Conservation (phyloP, 2,113 vertebrate genomes). For the Dipodomys ordii region DNA sequence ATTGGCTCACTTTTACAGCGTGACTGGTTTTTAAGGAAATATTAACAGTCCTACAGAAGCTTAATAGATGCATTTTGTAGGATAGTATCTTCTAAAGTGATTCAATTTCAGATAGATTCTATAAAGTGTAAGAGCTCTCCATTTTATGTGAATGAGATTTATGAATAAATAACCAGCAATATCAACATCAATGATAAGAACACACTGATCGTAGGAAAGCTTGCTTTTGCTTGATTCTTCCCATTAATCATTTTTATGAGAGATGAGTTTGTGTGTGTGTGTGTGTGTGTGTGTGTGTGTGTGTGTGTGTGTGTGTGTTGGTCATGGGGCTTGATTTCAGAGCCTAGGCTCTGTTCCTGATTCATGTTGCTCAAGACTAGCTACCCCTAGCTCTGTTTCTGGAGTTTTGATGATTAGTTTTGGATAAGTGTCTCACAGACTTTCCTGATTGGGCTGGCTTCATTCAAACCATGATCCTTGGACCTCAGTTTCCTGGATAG, state of each 20-base stretch:
- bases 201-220: not conserved
- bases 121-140: not conserved
- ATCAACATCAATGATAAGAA: not conserved
- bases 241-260: not conserved
- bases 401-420: no score
- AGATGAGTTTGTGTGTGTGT: no score
- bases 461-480: no score
- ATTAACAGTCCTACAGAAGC: not conserved
- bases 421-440: no score
- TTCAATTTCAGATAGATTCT: not conserved
- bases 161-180: not conserved
- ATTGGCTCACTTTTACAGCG: not conserved
- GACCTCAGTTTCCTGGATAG: no score
- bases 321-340: no score
- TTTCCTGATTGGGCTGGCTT: no score
- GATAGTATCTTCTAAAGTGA: not conserved
- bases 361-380: no score
- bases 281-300: no score
- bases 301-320: no score
- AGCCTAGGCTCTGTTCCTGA: no score
- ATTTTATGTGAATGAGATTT: not conserved
- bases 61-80: not conserved
- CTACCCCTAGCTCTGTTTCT: no score
- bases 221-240: not conserved
- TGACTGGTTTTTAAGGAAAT: not conserved